Percentiles rank a stretch among this genome's conserved stretches.
phyloP scores from a whole-genome alignment of 2,797 vertebrate species.

The Melanotaenia maccullochi region DNA sequence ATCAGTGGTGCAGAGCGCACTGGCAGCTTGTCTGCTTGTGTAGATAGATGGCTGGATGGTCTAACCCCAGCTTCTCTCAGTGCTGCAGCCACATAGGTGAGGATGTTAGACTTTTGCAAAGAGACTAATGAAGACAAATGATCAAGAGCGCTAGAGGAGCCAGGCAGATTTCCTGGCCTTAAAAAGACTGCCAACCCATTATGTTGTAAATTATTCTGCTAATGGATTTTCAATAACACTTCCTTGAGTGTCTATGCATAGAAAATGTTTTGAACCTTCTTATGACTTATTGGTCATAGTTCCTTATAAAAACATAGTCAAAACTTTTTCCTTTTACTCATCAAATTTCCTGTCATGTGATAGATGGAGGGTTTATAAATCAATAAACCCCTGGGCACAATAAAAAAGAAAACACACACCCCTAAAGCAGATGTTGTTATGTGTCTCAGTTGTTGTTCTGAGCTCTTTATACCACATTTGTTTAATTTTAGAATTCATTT shows the following conservation, averaged over 20 bases:
- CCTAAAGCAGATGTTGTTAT: background rate
- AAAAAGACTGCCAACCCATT: conserved; percentile 17
- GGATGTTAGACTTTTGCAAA: conserved; percentile 35
- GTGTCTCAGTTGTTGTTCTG: too few species aligned
- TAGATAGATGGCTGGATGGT: conserved; percentile 32
- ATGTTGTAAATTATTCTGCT: conserved; percentile 43
- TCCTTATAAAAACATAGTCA: background rate
- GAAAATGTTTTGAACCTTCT: background rate
- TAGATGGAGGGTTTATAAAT: background rate
- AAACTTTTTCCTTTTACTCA: background rate
- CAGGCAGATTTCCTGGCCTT: conserved; percentile 26
- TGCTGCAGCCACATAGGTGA: conserved; percentile 23
- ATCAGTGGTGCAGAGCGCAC: conserved; percentile 19
- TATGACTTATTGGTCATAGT: background rate
- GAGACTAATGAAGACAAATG: conserved; percentile 62
- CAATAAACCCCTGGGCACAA: too few species aligned
- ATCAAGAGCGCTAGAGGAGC: conserved; percentile 19
- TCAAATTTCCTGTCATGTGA: background rate
- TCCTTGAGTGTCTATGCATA: conserved; percentile 17
- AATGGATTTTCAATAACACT: conserved; percentile 29
- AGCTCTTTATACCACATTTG: background rate
- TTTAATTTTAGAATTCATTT: background rate
- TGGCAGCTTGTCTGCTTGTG: conserved; percentile 52
- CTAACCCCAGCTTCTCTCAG: conserved; percentile 6
- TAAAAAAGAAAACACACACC: background rate